Conservation (phyloP, 2,113 vertebrate genomes). For the Stigmatopora nigra region DNA sequence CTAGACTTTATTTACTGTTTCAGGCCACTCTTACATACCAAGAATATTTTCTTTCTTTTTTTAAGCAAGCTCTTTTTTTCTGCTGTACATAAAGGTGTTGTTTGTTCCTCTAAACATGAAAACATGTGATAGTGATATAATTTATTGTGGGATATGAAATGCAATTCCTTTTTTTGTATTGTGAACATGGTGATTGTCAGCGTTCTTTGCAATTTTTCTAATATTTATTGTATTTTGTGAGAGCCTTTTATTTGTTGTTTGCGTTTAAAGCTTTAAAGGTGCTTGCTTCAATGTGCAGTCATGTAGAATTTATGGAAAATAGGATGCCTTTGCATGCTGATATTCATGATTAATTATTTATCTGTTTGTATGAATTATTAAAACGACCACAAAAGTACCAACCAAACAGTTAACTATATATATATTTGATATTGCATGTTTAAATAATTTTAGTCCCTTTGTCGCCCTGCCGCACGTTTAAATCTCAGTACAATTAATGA, state of each 20-base stretch:
- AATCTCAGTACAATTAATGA: no score
- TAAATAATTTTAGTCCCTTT: slow-evolving; percentile 5
- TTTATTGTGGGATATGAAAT: slow-evolving; percentile 32
- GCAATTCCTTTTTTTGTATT: slow-evolving; percentile 43
- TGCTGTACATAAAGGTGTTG: no score
- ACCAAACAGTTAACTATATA: no score
- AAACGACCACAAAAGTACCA: no score
- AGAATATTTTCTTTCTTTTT: no score
- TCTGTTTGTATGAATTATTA: slow-evolving; percentile 27
- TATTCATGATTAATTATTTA: slow-evolving; percentile 24
- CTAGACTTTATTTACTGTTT: no score
- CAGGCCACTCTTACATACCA: no score
- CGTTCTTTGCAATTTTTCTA: slow-evolving; percentile 24
- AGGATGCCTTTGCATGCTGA: slow-evolving; percentile 38
- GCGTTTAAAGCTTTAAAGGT: slow-evolving; percentile 49
- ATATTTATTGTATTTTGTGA: slow-evolving; percentile 27
- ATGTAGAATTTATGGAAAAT: slow-evolving; percentile 25
- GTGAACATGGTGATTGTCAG: slow-evolving; percentile 41
- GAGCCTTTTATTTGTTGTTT: slow-evolving; percentile 16
- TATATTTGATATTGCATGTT: slow-evolving; percentile 22
- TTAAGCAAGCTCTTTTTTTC: no score
- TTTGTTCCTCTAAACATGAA: neutral
- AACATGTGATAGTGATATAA: slow-evolving; percentile 14
- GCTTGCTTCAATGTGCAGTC: slow-evolving; percentile 34
- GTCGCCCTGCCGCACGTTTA: slow-evolving; percentile 31